These are phyloP conservation scores for Vespertilio murinus DNA, from an alignment of 2,797 vertebrate genomes.

Conservation along the genomic window DNA sequence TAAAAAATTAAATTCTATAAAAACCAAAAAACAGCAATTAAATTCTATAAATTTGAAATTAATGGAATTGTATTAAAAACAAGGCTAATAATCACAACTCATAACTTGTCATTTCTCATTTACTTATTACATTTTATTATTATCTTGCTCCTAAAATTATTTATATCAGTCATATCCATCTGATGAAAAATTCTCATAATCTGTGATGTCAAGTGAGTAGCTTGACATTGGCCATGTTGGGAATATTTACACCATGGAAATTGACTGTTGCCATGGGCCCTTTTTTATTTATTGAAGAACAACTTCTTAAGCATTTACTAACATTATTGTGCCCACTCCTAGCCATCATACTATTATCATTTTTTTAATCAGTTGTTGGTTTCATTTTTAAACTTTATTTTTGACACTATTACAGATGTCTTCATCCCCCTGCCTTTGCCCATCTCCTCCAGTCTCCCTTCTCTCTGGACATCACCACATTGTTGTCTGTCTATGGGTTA, in stretches of 20 bases:
- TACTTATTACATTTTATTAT: not conserved
- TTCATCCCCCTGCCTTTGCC: not conserved
- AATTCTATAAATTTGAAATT: not conserved
- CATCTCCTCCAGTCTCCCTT: not conserved
- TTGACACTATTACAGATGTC: not conserved
- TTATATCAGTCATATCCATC: not conserved
- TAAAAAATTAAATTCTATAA: not conserved
- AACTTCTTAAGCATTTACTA: not conserved
- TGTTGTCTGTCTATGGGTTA: not conserved
- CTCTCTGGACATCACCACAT: not conserved
- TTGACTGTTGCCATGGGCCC: not conserved
- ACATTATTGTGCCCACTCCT: not conserved
- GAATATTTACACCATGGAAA: not conserved
- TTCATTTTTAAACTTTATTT: not conserved
- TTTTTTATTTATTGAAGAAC: not conserved
- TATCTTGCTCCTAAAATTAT: not conserved
- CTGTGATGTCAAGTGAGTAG: not conserved
- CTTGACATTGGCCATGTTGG: not conserved
- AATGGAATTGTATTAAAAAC: conserved; percentile 6
- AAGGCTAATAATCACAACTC: not conserved
- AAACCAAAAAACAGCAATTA: not conserved
- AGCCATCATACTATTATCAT: not conserved
- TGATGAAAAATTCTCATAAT: not conserved
- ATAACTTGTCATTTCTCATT: not conserved
- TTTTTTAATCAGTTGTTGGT: not conserved